Conservation (phyloP, 92 coral and sea anemone species). For the Bergia sp. region DNA sequence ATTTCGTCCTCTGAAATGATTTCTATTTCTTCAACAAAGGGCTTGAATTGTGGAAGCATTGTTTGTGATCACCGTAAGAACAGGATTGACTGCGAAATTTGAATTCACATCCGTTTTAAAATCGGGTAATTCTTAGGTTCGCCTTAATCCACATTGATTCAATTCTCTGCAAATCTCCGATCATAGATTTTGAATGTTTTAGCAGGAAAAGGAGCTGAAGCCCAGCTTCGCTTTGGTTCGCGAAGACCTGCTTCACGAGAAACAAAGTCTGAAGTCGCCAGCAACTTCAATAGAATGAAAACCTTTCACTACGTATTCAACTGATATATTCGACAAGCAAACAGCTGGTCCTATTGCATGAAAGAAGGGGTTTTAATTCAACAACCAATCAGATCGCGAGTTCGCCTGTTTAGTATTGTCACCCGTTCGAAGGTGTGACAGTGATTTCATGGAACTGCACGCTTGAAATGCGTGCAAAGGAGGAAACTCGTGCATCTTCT, state of each 20-base stretch:
- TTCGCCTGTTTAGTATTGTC: conserved; percentile 67
- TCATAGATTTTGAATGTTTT: background rate
- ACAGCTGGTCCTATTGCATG: conserved; percentile 77
- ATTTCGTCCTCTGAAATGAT: conserved; percentile 82
- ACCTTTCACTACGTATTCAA: conserved; percentile 59
- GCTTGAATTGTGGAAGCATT: conserved; percentile 66
- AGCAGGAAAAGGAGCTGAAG: conserved; percentile 15
- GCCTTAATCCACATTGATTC: conserved; percentile 54
- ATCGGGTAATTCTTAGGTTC: conserved; percentile 56
- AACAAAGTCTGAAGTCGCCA: conserved; percentile 79
- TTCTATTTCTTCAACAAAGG: conserved; percentile 86
- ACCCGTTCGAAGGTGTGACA: conserved; percentile 87
- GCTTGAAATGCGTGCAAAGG: conserved; percentile 63
- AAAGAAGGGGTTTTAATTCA: conserved; percentile 67
- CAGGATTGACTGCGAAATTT: conserved; percentile 70
- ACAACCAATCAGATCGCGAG: conserved; percentile 78
- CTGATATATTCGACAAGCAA: conserved; percentile 69
- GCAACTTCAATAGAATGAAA: conserved; percentile 85
- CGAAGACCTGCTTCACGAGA: conserved; percentile 84
- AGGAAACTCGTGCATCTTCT: background rate
- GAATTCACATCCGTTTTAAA: conserved; percentile 60
- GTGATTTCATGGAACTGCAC: conserved; percentile 55
- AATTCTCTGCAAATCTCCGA: background rate
- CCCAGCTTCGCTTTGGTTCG: conserved; percentile 57
- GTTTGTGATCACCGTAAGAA: conserved; percentile 57